Percentiles rank a stretch among this genome's conserved stretches.
These are phyloP conservation scores for Petrolisthes cinctipes DNA, from an alignment of 2,888 invertebrate genomes.

Conservation along the genomic window DNA sequence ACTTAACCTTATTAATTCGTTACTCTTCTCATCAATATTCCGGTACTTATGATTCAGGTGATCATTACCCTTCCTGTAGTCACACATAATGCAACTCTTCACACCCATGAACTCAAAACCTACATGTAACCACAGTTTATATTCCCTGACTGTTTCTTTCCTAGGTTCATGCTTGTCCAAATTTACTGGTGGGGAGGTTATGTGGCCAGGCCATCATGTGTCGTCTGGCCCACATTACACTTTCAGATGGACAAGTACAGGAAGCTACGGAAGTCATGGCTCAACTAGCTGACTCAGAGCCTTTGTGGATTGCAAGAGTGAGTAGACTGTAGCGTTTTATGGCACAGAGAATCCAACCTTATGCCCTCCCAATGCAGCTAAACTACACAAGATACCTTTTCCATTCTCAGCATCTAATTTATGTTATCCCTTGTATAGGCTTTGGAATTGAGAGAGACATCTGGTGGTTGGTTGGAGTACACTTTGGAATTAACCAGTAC, in stretches of 20 bases:
- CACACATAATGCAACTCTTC: no score
- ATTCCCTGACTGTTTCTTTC: neutral
- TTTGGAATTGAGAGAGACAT: neutral
- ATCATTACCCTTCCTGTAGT: no score
- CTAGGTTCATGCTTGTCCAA: slow-evolving; percentile 15
- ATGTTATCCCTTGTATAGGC: neutral
- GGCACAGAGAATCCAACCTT: no score
- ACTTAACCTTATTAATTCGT: no score
- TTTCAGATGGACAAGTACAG: neutral
- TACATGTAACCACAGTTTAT: no score
- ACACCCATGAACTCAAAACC: no score
- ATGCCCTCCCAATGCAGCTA: no score
- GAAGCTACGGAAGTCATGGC: neutral
- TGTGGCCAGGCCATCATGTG: slow-evolving; percentile 24
- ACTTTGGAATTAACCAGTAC: neutral
- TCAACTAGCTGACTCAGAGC: neutral
- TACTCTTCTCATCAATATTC: no score
- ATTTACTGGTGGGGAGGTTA: neutral
- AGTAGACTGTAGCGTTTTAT: no score
- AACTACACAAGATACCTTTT: no score
- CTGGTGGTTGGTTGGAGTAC: neutral
- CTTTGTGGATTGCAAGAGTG: neutral
- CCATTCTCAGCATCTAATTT: no score
- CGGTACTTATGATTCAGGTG: no score
- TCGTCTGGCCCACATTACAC: slow-evolving; percentile 17